phyloP scores from a whole-genome alignment of 2,888 invertebrate genomes.

The Gryllus longicercus region DNA sequence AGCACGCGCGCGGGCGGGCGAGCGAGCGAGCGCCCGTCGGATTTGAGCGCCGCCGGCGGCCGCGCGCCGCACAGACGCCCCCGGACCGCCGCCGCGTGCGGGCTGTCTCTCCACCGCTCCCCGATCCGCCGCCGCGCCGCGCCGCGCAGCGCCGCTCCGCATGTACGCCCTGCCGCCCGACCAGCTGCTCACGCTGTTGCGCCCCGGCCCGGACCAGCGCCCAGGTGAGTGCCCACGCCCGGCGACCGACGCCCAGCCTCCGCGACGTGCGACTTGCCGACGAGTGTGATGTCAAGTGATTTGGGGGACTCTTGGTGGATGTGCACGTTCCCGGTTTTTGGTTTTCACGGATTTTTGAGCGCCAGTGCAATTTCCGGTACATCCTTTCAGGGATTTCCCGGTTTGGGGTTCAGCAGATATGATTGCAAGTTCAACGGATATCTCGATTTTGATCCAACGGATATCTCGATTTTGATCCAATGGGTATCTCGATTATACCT shows the following conservation, averaged over 20 bases:
- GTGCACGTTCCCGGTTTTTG: too few species aligned
- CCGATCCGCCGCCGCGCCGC: background rate
- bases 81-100: background rate
- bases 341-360: too few species aligned
- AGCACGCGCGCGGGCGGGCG: background rate
- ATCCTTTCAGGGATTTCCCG: too few species aligned
- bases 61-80: background rate
- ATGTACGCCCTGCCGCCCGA: background rate
- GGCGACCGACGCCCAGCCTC: too few species aligned
- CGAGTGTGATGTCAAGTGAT: too few species aligned
- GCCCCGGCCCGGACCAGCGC: background rate
- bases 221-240: background rate
- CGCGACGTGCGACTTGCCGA: too few species aligned
- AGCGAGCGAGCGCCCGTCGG: background rate
- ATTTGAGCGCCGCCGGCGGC: background rate
- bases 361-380: too few species aligned
- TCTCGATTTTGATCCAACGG: too few species aligned
- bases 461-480: too few species aligned
- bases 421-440: too few species aligned
- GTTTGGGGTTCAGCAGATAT: too few species aligned
- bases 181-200: background rate
- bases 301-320: too few species aligned
- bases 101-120: background rate
- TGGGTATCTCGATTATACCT: rapidly evolving
- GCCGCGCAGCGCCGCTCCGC: background rate